Percentiles rank a stretch among this genome's conserved stretches.
phyloP scores from a whole-genome alignment of 2,888 invertebrate species.

The Tetheella fluctuosa region DNA sequence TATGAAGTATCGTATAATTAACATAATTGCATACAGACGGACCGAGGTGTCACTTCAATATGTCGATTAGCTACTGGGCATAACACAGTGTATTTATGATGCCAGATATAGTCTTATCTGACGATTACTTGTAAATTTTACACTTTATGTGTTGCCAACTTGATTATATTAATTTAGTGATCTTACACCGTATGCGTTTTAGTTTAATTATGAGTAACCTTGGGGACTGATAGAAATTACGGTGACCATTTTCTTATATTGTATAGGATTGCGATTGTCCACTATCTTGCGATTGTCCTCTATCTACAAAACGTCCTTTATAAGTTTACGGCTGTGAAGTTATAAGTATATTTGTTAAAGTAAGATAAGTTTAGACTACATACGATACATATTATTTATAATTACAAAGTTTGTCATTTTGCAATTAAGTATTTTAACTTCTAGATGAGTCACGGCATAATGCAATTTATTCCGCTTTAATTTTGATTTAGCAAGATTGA shows the following conservation, averaged over 20 bases:
- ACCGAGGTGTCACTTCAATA: conserved; percentile 4
- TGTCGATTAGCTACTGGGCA: conserved; percentile 8
- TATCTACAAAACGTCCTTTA: no score
- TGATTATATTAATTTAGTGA: conserved; percentile 6
- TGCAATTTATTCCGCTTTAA: no score
- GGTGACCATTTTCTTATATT: not conserved
- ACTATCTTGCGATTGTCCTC: no score
- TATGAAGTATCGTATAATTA: not conserved
- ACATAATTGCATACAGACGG: conserved; percentile 5
- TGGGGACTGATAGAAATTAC: not conserved
- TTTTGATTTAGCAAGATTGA: no score
- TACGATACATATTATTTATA: no score
- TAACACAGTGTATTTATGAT: conserved; percentile 4
- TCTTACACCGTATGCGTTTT: conserved; percentile 4
- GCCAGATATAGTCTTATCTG: not conserved
- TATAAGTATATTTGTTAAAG: no score
- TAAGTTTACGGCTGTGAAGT: no score
- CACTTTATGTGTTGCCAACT: conserved; percentile 3
- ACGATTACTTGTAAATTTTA: conserved; percentile 2
- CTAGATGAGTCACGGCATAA: no score
- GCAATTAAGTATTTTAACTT: no score
- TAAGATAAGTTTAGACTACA: no score
- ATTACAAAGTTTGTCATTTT: no score
- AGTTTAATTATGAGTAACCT: not conserved
- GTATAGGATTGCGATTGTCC: not conserved